A percentile compares a stretch with the other conserved stretches of the same genome.
Conservation (phyloP, 1,140 invertebrate genomes). For the Apis cerana region DNA sequence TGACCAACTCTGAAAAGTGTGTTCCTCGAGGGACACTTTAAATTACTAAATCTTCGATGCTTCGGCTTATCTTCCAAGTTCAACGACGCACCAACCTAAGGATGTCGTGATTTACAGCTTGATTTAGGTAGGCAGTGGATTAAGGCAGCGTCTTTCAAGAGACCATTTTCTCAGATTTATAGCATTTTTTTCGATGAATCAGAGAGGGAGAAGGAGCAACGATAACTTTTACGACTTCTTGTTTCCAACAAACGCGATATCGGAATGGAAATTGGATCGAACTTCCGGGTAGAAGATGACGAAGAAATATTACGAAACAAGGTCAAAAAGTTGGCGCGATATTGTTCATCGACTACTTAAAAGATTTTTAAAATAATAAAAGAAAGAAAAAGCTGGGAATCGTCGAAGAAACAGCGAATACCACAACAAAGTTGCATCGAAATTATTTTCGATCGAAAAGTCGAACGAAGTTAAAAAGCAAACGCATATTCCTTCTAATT, state of each 20-base stretch:
- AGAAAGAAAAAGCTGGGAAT: too few relatives aligned
- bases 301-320: not conserved
- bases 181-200: slow-evolving; percentile 23
- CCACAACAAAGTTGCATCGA: not conserved
- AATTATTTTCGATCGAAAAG: not conserved
- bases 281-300: not conserved
- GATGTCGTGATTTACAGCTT: slow-evolving; percentile 58
- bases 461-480: too few relatives aligned
- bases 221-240: not conserved
- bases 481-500: too few relatives aligned
- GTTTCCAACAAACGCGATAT: slow-evolving; percentile 3
- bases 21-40: not conserved
- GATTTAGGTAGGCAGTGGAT: slow-evolving; percentile 56
- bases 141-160: slow-evolving; percentile 52
- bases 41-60: slow-evolving; percentile 47
- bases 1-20: not conserved
- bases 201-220: not conserved
- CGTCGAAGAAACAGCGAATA: too few relatives aligned
- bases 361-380: not conserved
- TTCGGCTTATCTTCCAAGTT: slow-evolving; percentile 51
- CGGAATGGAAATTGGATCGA: slow-evolving; percentile 2
- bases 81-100: slow-evolving; percentile 33
- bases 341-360: not conserved
- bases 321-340: not conserved
- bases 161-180: slow-evolving; percentile 57